Evolutionary conservation across 2,797 vertebrate species (phyloP).

Genomic region (Chrosomus eos): DNA sequence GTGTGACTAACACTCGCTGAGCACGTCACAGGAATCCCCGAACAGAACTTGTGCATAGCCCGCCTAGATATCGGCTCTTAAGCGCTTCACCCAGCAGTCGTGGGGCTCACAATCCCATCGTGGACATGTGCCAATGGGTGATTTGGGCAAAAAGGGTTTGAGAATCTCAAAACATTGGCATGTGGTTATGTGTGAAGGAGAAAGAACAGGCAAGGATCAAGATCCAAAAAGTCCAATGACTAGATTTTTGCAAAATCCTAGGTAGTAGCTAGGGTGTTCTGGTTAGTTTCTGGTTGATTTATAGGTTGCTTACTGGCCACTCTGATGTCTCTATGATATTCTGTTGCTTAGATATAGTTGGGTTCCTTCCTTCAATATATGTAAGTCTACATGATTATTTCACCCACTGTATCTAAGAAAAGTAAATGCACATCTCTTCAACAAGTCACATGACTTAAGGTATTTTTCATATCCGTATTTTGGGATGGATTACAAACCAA

Average conservation of each 20-base stretch:
- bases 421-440: not conserved
- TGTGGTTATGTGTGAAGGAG: not conserved
- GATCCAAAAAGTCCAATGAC: slow-evolving; percentile 16
- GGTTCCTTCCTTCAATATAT: not conserved
- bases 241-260: not conserved
- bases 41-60: slow-evolving; percentile 10
- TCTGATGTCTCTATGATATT: not conserved
- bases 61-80: slow-evolving; percentile 33
- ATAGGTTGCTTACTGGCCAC: not conserved
- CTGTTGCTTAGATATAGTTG: not conserved
- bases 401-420: not conserved
- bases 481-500: not conserved
- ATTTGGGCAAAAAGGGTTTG: not conserved
- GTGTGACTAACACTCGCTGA: slow-evolving; percentile 33
- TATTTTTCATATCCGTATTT: not conserved
- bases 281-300: not conserved
- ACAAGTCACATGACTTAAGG: not conserved
- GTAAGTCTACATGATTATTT: not conserved
- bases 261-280: not conserved
- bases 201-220: not conserved
- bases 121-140: not conserved
- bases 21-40: slow-evolving; percentile 50
- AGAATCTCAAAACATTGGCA: not conserved
- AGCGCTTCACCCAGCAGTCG: not conserved
- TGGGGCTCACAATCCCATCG: not conserved